phyloP scores from a whole-genome alignment of 2,797 vertebrate genomes.

The Halcyon leucocephala region DNA sequence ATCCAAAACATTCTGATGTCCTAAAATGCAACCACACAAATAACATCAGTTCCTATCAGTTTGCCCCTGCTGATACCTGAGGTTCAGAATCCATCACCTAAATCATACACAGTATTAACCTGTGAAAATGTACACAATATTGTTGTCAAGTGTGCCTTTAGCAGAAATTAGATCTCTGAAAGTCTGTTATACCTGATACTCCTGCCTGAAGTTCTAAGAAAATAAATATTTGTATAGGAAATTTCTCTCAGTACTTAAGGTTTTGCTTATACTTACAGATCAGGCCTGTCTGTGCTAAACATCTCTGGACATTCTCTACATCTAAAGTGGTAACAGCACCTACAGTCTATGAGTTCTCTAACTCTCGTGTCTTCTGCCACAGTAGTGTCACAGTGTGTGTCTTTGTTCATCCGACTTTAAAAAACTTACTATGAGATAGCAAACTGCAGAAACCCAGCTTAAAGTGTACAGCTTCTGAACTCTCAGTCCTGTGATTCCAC shows the following conservation, averaged over 20 bases:
- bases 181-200: not conserved
- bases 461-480: not conserved
- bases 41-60: not conserved
- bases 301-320: not conserved
- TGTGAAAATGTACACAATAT: not conserved
- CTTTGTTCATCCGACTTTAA: not conserved
- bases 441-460: not conserved
- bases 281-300: not conserved
- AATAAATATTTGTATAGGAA: accelerated
- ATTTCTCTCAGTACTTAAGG: not conserved
- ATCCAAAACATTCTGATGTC: not conserved
- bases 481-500: not conserved
- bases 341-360: not conserved
- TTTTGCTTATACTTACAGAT: not conserved
- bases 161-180: not conserved
- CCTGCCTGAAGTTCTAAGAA: not conserved
- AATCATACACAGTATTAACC: not conserved
- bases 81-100: not conserved
- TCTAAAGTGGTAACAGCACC: not conserved
- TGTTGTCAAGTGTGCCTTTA: accelerated
- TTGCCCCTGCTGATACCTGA: not conserved
- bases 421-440: not conserved
- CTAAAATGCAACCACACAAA: not conserved
- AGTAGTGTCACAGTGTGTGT: not conserved
- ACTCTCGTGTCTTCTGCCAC: not conserved